Conservation (phyloP, 2,113 vertebrate species). For the Oreotrochilus melanogaster region DNA sequence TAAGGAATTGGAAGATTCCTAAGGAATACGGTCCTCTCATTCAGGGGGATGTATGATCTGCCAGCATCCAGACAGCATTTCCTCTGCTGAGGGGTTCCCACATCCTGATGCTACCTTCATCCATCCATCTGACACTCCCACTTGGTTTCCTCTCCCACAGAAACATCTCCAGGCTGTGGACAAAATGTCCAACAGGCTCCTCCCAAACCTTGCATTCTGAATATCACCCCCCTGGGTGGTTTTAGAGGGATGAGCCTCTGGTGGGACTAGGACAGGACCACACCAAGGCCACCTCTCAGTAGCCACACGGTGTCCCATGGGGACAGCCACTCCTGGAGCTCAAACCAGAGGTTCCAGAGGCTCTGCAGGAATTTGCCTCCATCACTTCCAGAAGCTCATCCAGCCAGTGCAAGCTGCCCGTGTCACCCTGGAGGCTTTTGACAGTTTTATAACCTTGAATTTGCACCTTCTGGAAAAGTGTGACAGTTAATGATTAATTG, state of each 20-base stretch:
- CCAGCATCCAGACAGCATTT: neutral
- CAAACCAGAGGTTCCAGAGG: no score
- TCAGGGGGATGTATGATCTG: neutral
- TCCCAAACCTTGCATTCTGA: accelerated
- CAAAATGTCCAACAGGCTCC: accelerated
- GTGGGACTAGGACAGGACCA: neutral
- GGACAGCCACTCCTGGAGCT: neutral
- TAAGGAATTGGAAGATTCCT: no score
- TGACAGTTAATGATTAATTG: conserved; percentile 53
- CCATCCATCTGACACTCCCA: neutral
- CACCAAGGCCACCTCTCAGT: neutral
- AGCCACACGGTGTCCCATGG: accelerated
- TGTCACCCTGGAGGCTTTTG: neutral
- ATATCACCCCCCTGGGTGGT: accelerated
- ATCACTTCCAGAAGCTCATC: neutral
- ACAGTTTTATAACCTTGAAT: conserved; percentile 70
- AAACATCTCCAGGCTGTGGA: neutral
- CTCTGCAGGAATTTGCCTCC: neutral
- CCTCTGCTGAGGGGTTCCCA: neutral
- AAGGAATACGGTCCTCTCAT: neutral
- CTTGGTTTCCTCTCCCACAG: neutral
- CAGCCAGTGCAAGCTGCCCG: neutral
- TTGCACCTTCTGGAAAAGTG: conserved; percentile 56
- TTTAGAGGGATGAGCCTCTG: neutral
- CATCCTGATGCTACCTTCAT: neutral